Evolutionary conservation across 2,888 invertebrate species (phyloP), one percentile per base, ranked within the genome.

Genomic region (Meta bourneti): DNA sequence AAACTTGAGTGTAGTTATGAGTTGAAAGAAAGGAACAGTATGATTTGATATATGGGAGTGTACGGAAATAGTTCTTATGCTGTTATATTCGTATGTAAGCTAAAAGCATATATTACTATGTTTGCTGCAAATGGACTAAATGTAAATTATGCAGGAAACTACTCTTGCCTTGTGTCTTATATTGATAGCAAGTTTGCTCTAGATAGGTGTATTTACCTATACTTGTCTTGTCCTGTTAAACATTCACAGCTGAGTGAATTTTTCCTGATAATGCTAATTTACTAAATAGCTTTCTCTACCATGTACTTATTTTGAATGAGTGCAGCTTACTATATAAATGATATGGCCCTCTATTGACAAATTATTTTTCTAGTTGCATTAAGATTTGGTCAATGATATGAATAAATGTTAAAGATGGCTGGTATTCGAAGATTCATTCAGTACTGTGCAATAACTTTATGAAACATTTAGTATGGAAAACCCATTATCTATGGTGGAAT

Each of bases 231-330:
- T 78, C 49, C 61, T 83, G 74, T 84, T 78, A 11, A 34, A 70
- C 13, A 86, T 70, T 78, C 70, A 70, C 78, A 78, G 51, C 51
- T 54, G 74, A 61, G 11, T 84, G 20, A 71, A 71, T 70, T 69
- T 86, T 61, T 85, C 19, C 20, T 34, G 52, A 74, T 61, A 49
- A 86, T 78, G 52, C 69, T 70, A 34, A 86, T 61, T 86, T 77
- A 78, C 69, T 78, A 86, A 52, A 84, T 78, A 61, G 75, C 11
- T 52, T 83, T 16, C 71, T 82, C 34, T 82, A 49, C 54, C 48
- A 13, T 78, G 86, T 86, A 86, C 86, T 86, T 86, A 86, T 77
- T 16, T 84, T 86, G 69, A 51, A 49, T 71, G 70, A 78, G 86
- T 78, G 70, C 86, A 86, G 77, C 78, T 86, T 77, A 54, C 70